Evolutionary conservation across 2,888 invertebrate genomes (phyloP).

Genomic region (Rhagonycha lutea): DNA sequence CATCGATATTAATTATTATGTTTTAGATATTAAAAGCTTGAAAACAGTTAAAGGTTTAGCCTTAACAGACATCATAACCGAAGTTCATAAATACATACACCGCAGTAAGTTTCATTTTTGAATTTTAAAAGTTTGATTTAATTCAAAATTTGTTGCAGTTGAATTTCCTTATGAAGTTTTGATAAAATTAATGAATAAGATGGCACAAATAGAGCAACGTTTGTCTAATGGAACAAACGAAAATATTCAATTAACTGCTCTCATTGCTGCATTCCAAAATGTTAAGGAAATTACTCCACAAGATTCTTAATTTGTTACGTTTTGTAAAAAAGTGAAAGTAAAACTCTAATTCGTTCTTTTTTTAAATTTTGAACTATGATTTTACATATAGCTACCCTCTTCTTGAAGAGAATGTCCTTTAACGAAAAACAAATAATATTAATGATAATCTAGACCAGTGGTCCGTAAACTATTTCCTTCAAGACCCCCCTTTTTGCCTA

Average conservation of each 20-base stretch:
- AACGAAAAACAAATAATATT: too few species aligned
- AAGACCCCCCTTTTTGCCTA: too few species aligned
- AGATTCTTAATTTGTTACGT: constrained; percentile 13
- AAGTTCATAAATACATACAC: constrained; percentile 85
- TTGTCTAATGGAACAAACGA: constrained; percentile 87
- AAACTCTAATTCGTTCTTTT: not conserved
- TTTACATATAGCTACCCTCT: too few species aligned
- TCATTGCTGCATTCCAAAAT: constrained; percentile 86
- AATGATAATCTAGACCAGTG: too few species aligned
- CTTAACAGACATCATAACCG: constrained; percentile 89
- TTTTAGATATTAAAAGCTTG: constrained; percentile 75
- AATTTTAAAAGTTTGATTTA: not conserved
- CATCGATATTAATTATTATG: not conserved
- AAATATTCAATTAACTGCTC: constrained; percentile 84
- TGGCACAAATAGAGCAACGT: constrained; percentile 89
- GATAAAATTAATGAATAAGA: constrained; percentile 78
- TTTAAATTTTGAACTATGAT: too few species aligned
- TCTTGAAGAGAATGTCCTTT: too few species aligned
- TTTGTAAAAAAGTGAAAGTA: not conserved
- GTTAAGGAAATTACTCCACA: constrained; percentile 64
- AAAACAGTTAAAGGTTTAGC: constrained; percentile 91
- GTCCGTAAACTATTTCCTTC: too few species aligned
- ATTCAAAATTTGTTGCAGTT: constrained; percentile 63
- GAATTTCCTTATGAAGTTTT: constrained; percentile 82
- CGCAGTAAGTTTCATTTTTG: constrained; percentile 70